Evolutionary conservation across 2,797 vertebrate genomes (phyloP).

Genomic region (Anabas testudineus): DNA sequence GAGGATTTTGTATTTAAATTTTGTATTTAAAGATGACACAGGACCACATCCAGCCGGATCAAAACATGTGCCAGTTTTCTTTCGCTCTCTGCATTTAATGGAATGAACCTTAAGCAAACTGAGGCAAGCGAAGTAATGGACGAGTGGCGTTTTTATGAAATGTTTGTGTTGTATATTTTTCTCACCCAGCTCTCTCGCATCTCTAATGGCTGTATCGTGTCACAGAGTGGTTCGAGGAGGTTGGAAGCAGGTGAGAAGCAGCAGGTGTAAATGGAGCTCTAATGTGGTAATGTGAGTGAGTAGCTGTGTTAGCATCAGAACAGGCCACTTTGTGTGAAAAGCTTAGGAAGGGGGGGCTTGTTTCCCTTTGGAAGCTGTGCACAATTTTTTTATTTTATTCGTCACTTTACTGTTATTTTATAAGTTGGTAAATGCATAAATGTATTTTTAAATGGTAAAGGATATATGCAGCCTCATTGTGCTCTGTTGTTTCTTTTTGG

Average conservation of each 20-base stretch:
- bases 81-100: not conserved
- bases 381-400: conserved; percentile 6
- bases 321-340: conserved; percentile 45
- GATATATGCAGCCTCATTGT: too few relatives aligned
- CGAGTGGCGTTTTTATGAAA: too few relatives aligned
- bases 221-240: conserved; percentile 1
- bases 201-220: conserved; percentile 27
- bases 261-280: conserved; percentile 58
- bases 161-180: conserved; percentile 2
- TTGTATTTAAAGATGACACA: not conserved
- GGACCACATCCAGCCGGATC: not conserved
- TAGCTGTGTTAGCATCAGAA: conserved; percentile 27
- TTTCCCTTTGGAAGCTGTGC: conserved; percentile 16
- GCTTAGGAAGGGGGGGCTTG: conserved; percentile 13
- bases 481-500: too few relatives aligned
- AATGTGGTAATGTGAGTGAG: conserved; percentile 55
- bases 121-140: not conserved
- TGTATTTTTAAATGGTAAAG: too few relatives aligned
- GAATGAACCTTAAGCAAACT: not conserved
- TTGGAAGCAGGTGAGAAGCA: conserved; percentile 32
- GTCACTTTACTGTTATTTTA: too few relatives aligned
- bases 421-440: too few relatives aligned
- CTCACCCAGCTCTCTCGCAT: conserved; percentile 10
- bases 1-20: not conserved
- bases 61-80: not conserved